phyloP scores from a whole-genome alignment of 1,140 invertebrate genomes.

The Dreissena polymorpha region DNA sequence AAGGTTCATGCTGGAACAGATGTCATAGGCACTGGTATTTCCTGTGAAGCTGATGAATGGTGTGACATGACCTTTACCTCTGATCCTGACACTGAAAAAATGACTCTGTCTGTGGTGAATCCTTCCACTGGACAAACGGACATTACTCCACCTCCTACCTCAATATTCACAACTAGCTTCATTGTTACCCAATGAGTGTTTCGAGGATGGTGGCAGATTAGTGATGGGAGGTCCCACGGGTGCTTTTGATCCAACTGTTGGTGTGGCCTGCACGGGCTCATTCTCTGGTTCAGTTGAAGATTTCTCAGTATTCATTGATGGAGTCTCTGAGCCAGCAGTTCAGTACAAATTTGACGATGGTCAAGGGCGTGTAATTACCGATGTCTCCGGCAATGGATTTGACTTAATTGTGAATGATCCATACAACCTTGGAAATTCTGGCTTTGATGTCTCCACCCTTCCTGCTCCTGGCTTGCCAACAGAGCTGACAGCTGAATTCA shows the following conservation, averaged over 20 bases:
- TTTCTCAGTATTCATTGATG: constrained; percentile 19
- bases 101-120: constrained; percentile 31
- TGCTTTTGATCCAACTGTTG: constrained; percentile 23
- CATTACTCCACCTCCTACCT: background rate
- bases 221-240: constrained; percentile 36
- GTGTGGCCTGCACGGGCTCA: constrained; percentile 20
- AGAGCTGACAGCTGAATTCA: constrained; percentile 8
- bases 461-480: constrained; percentile 30
- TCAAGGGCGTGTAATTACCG: constrained; percentile 6
- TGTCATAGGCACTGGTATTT: constrained; percentile 40
- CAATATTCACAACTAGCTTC: constrained; percentile 22
- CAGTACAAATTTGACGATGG: constrained; percentile 34
- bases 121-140: constrained; percentile 5
- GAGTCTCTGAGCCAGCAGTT: constrained; percentile 17
- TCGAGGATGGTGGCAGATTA: constrained; percentile 32
- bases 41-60: constrained; percentile 22
- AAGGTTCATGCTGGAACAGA: constrained; percentile 26
- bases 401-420: constrained; percentile 19
- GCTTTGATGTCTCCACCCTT: constrained; percentile 34
- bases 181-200: constrained; percentile 33
- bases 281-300: constrained; percentile 44
- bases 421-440: constrained; percentile 7
- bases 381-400: constrained; percentile 22
- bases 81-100: constrained; percentile 42
- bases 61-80: constrained; percentile 25